Conservation (phyloP, 2,888 invertebrate species). For the Microchrysa polita region DNA sequence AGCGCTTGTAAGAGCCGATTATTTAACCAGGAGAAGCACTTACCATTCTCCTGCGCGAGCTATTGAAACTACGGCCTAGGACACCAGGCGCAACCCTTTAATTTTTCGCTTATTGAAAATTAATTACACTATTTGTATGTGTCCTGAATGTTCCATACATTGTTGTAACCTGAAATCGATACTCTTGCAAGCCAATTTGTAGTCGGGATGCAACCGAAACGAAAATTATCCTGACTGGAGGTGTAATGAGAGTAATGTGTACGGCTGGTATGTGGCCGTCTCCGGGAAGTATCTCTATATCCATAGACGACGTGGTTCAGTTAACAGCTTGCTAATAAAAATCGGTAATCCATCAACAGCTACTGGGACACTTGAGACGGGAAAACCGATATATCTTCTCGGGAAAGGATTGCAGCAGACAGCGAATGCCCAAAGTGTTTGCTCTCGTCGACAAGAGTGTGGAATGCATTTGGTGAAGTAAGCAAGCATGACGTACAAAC, state of each 20-base stretch:
- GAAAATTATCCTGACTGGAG: slow-evolving; percentile 10
- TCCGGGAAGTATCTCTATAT: slow-evolving; percentile 30
- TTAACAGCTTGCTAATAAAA: slow-evolving; percentile 39
- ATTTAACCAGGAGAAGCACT: no score
- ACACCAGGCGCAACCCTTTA: not conserved
- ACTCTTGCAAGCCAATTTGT: slow-evolving; percentile 1
- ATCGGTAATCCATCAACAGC: slow-evolving; percentile 40
- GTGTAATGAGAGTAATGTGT: slow-evolving; percentile 10
- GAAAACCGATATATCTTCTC: slow-evolving; percentile 8
- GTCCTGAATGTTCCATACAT: slow-evolving; percentile 3
- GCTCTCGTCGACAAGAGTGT: not conserved
- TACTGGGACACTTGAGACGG: slow-evolving; percentile 29
- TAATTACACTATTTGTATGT: slow-evolving; percentile 31
- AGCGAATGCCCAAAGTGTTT: slow-evolving; percentile 21
- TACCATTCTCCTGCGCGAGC: no score
- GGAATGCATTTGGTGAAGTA: not conserved
- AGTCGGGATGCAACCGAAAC: not conserved
- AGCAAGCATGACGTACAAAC: slow-evolving; percentile 22
- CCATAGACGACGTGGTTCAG: slow-evolving; percentile 26
- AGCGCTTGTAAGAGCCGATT: no score
- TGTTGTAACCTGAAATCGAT: not conserved
- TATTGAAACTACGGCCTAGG: no score
- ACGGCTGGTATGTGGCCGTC: not conserved
- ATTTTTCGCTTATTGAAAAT: slow-evolving; percentile 22
- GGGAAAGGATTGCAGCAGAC: slow-evolving; percentile 18